Percentiles rank a stretch among this genome's conserved stretches.
These are phyloP conservation scores for Orestias chungarensis DNA, from an alignment of 2,797 vertebrate genomes.

Conservation along the genomic window DNA sequence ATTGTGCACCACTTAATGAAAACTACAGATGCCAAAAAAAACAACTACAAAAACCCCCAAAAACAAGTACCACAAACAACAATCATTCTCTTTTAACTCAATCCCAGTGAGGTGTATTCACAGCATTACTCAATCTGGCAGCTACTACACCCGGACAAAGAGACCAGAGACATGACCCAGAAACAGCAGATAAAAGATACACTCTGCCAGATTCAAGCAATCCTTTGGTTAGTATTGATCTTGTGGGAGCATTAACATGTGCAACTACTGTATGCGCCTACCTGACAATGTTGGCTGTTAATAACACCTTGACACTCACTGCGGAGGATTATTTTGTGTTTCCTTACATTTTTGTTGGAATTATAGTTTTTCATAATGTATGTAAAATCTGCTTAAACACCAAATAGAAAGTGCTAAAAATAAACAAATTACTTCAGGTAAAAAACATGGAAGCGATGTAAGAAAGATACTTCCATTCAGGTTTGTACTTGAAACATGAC, in stretches of 20 bases:
- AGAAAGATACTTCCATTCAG: background rate
- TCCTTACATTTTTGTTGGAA: background rate
- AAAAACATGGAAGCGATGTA: background rate
- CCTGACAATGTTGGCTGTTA: conserved; percentile 12
- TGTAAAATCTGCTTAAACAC: background rate
- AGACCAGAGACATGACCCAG: conserved; percentile 41
- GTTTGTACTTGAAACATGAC: too few species aligned
- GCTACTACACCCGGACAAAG: conserved; percentile 15
- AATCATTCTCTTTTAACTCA: conserved; percentile 20
- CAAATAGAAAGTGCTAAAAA: background rate
- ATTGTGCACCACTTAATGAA: background rate
- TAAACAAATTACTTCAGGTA: background rate
- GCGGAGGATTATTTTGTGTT: background rate
- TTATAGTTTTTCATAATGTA: background rate
- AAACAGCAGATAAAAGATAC: conserved; percentile 51
- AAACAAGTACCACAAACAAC: conserved; percentile 17
- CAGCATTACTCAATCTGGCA: conserved; percentile 11
- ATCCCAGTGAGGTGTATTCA: conserved; percentile 15
- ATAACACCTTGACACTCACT: background rate
- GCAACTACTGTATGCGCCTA: background rate
- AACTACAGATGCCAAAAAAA: background rate
- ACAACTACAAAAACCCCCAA: background rate
- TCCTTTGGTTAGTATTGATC: conserved; percentile 39
- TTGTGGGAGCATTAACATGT: conserved; percentile 17
- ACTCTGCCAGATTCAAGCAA: conserved; percentile 23